A percentile compares a stretch with the other conserved stretches of the same genome.
These are phyloP conservation scores for Acanthurus tractus DNA, from an alignment of 2,797 vertebrate species.

Conservation along the genomic window DNA sequence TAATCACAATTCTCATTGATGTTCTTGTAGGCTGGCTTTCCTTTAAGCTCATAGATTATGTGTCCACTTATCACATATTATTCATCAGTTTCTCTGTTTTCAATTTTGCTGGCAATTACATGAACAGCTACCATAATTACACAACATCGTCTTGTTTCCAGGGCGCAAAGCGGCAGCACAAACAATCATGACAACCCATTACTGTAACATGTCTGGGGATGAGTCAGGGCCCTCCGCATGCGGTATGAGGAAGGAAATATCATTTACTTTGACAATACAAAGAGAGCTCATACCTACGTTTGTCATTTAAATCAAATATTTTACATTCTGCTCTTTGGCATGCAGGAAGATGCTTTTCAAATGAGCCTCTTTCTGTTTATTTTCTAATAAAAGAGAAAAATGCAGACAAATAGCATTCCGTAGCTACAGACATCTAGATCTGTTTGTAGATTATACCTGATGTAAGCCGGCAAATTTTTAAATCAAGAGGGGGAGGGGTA, in stretches of 20 bases:
- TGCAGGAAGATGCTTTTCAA: conserved; percentile 5
- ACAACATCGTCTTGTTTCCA: conserved; percentile 27
- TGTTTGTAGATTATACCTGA: conserved; percentile 41
- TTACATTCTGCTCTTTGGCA: conserved; percentile 12
- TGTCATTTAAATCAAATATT: conserved; percentile 38
- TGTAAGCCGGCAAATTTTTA: conserved; percentile 33
- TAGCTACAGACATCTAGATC: conserved; percentile 18
- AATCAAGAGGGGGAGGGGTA: conserved; percentile 25
- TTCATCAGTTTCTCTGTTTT: conserved; percentile 43
- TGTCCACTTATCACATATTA: conserved; percentile 41
- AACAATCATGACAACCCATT: conserved; percentile 59
- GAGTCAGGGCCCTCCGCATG: conserved; percentile 37
- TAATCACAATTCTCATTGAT: conserved; percentile 44
- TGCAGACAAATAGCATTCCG: conserved; percentile 37
- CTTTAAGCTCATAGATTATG: conserved; percentile 10
- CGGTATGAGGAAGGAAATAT: background rate
- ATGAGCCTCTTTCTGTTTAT: conserved; percentile 8
- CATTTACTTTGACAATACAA: conserved; percentile 24
- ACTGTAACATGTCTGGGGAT: conserved; percentile 45
- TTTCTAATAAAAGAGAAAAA: conserved; percentile 41
- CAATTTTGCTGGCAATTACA: conserved; percentile 39
- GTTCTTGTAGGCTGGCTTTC: conserved; percentile 9
- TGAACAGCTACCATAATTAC: conserved; percentile 49
- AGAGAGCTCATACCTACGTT: conserved; percentile 37
- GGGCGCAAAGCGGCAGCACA: conserved; percentile 40